Base-by-base conservation (phyloP, 2,888 invertebrate genomes). In the Alsophila aescularia region DNA sequence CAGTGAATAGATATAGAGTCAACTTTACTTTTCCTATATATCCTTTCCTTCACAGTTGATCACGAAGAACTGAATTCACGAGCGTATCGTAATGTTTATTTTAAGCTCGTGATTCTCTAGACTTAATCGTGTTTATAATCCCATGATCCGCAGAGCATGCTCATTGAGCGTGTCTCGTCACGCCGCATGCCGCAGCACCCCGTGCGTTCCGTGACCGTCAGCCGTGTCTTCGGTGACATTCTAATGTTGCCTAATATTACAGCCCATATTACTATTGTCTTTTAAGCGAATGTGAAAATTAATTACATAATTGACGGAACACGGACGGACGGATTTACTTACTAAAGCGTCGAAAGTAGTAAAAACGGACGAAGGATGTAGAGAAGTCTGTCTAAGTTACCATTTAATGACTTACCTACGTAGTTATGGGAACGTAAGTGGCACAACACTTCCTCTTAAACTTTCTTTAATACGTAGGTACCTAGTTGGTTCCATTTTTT, bases 151-250 rank as follows among this genome's bases (percentile, higher is more conserved):
- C 12, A 34, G 13, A 39, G 39, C 54, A 43, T 44, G 54, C 18
- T 39, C 36, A 31, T 18, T 15, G 41, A 29, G 37, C n/a, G 27
- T 29, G 42, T 12, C 42, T 24, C 47, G 54, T 62, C 70, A 64
- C 69, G 67, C 72, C 56, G 72, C 74, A 73, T 76, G 73, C 77
- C 18, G 9, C 34, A 13, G 70, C 75, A 68, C n/a, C 64, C 65
- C 68, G 72, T 69, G 75, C 75, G 71, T 70, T 53, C 66, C 76
- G 74, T 75, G 76, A 76, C 72, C 62, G 67, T 50, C 64, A 59
- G 50, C 57, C 60, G 57, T 61, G 64, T 56, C 47, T 60, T 57
- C 44, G 60, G 66, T 64, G 66, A 63, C 66, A 63, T 54, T 50
- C 49, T 58, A 53, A 58, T 60, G 53, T 67, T 67, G 67, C 62